A percentile compares a stretch with the other conserved stretches of the same genome.
Conservation (phyloP, 2,797 vertebrate species). For the Emydoidea blandingii region DNA sequence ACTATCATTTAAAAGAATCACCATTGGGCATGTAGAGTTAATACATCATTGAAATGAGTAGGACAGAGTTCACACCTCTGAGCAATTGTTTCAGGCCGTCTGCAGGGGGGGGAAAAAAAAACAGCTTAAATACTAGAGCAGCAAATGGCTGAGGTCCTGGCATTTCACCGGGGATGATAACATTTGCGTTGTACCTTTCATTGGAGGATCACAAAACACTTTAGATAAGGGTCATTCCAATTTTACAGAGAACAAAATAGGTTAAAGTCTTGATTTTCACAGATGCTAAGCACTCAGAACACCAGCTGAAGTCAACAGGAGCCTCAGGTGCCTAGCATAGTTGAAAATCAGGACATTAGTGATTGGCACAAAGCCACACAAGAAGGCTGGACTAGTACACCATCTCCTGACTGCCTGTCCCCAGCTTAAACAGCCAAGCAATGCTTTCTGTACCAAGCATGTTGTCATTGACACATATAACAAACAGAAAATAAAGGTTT, state of each 20-base stretch:
- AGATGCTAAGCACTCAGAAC: fast-evolving
- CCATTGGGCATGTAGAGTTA: neutral
- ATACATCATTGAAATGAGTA: too few species aligned
- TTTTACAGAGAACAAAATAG: neutral
- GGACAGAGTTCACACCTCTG: too few species aligned
- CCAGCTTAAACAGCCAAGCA: neutral
- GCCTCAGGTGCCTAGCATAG: neutral
- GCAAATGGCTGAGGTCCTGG: neutral
- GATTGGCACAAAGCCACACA: neutral
- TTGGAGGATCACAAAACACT: neutral
- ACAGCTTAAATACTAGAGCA: neutral
- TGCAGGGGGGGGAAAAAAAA: neutral
- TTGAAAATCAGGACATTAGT: neutral
- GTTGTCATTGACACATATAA: neutral
- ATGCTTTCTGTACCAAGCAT: neutral
- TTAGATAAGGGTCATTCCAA: neutral
- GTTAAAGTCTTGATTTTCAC: neutral
- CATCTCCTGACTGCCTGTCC: neutral
- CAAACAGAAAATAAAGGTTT: neutral
- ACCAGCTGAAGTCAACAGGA: neutral
- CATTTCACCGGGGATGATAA: fast-evolving
- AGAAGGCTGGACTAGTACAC: fast-evolving
- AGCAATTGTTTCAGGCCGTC: neutral
- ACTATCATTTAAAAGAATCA: too few species aligned
- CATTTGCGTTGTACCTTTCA: fast-evolving